These are phyloP conservation scores for Psephotus haematonotus DNA, from an alignment of 2,113 vertebrate species.

Conservation along the genomic window DNA sequence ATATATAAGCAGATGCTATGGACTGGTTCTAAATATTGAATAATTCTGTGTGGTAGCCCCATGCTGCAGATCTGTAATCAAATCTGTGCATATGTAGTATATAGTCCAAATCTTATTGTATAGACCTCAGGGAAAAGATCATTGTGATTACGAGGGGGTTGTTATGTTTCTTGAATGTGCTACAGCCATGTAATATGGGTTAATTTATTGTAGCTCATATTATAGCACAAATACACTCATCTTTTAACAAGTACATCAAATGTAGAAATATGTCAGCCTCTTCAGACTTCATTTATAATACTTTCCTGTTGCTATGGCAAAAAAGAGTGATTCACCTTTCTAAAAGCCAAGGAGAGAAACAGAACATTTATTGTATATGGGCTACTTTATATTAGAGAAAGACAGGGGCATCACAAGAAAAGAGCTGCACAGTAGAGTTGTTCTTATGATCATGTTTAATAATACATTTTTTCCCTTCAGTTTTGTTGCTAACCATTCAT, in stretches of 20 bases:
- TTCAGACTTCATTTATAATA: background rate
- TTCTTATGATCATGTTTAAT: background rate
- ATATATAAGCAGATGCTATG: background rate
- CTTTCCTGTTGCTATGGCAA: constrained; percentile 12
- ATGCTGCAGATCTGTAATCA: background rate
- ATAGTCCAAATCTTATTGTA: background rate
- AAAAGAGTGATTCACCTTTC: background rate
- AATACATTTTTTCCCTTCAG: background rate
- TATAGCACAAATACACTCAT: background rate
- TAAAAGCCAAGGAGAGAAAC: background rate
- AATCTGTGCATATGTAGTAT: background rate
- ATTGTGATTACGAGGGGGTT: background rate
- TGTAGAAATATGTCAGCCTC: background rate
- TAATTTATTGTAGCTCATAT: background rate
- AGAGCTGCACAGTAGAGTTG: background rate
- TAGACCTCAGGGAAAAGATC: background rate
- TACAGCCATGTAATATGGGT: background rate
- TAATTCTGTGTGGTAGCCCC: background rate
- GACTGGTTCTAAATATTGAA: background rate
- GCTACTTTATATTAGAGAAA: background rate
- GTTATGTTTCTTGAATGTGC: background rate
- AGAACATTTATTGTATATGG: background rate
- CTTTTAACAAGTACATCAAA: background rate
- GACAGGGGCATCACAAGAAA: background rate
- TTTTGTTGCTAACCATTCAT: background rate